Evolutionary conservation across 2,888 invertebrate genomes (phyloP).

Genomic region (Mamestra brassicae): DNA sequence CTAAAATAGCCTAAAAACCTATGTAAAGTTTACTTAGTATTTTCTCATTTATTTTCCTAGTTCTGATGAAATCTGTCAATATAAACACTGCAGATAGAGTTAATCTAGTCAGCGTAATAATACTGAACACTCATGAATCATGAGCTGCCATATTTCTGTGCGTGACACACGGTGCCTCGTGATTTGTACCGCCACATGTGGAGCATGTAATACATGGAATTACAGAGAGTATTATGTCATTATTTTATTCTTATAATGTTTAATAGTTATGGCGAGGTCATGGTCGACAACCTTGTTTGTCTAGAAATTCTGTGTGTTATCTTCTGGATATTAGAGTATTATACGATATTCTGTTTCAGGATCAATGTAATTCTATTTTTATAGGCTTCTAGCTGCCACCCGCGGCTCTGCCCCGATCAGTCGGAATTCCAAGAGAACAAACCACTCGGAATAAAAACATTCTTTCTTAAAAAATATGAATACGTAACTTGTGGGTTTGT

Average conservation of each 20-base stretch:
- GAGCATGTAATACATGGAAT: conserved; percentile 14
- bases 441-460: no score
- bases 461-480: no score
- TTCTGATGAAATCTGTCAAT: background rate
- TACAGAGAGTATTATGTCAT: conserved; percentile 23
- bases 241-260: conserved; percentile 6
- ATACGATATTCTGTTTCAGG: no score
- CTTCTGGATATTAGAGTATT: no score
- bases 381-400: no score
- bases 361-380: no score
- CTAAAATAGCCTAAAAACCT: no score
- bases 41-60: no score
- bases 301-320: background rate
- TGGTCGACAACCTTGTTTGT: background rate
- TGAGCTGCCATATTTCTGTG: conserved; percentile 18
- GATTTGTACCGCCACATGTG: conserved; percentile 33
- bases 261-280: background rate
- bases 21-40: no score
- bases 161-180: conserved; percentile 37
- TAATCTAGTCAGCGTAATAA: background rate
- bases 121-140: conserved; percentile 36
- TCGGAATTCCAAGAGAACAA: no score
- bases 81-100: background rate
- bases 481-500: no score
- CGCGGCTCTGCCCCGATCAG: no score